phyloP scores from a whole-genome alignment of 2,113 vertebrate species.

The Murina feae region DNA sequence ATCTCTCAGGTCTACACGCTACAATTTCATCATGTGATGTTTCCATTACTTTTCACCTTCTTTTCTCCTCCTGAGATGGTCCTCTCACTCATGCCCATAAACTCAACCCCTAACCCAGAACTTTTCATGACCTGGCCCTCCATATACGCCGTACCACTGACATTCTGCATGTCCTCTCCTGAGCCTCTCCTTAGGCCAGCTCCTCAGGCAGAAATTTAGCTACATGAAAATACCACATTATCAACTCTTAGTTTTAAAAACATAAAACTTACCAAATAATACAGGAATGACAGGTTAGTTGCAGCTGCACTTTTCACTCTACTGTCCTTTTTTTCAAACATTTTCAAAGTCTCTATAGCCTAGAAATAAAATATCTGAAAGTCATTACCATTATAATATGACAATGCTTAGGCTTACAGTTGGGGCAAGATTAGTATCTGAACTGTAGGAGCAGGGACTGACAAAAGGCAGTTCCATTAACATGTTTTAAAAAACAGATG shows the following conservation, averaged over 20 bases:
- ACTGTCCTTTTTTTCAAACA: slow-evolving; percentile 96
- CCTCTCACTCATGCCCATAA: not conserved
- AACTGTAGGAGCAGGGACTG: not conserved
- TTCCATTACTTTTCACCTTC: not conserved
- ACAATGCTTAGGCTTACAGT: not conserved
- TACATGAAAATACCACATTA: not conserved
- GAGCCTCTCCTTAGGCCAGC: too few relatives aligned
- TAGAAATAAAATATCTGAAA: slow-evolving; percentile 75
- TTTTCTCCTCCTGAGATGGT: not conserved
- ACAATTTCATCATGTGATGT: not conserved
- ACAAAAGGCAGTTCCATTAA: not conserved
- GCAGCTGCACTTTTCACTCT: slow-evolving; percentile 96
- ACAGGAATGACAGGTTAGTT: slow-evolving; percentile 95
- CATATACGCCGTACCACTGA: too few relatives aligned
- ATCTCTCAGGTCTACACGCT: not conserved
- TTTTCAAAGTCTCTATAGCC: slow-evolving; percentile 95
- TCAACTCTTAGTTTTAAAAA: not conserved
- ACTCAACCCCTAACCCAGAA: not conserved
- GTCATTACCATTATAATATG: slow-evolving; percentile 37
- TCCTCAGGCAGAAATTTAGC: not conserved
- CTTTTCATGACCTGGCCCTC: not conserved
- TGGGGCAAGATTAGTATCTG: not conserved
- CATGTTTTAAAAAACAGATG: not conserved
- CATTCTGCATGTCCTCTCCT: not conserved
- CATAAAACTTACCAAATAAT: slow-evolving; percentile 89